Conservation (phyloP, 2,113 vertebrate species). For the Lagopus muta region DNA sequence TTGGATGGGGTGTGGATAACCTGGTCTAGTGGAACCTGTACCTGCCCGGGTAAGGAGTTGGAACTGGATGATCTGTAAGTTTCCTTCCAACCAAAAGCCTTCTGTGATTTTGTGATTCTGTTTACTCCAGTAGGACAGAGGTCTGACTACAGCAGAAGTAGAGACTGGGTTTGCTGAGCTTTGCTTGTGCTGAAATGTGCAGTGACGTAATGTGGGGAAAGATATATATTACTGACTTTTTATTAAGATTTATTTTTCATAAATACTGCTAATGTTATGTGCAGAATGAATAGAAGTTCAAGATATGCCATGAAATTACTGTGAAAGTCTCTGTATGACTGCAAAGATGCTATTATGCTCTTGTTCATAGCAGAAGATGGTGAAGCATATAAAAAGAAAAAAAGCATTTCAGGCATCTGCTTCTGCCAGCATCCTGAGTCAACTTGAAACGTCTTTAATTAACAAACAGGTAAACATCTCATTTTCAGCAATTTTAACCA, state of each 20-base stretch:
- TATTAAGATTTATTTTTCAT: background rate
- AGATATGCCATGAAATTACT: background rate
- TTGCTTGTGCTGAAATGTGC: background rate
- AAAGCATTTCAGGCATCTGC: slow-evolving; percentile 56
- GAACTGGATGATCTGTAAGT: background rate
- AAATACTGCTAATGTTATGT: background rate
- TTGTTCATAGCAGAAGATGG: slow-evolving; percentile 49
- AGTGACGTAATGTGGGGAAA: background rate
- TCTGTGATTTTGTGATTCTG: background rate
- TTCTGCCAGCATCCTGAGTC: slow-evolving; percentile 60
- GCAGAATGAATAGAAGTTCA: background rate
- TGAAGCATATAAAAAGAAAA: slow-evolving; percentile 61
- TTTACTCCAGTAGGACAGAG: background rate
- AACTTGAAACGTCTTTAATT: slow-evolving; percentile 66
- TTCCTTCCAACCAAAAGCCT: background rate
- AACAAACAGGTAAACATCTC: slow-evolving; percentile 60
- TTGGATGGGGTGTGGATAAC: background rate
- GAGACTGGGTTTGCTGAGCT: background rate
- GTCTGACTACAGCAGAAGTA: background rate
- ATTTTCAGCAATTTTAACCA: background rate
- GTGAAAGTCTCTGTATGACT: background rate
- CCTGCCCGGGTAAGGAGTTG: background rate
- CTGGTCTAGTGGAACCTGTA: background rate
- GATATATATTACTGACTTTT: background rate
- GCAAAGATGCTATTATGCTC: background rate